Conservation (phyloP, 92 coral and sea anemone species). For the Hydrozoanthus gracilis region DNA sequence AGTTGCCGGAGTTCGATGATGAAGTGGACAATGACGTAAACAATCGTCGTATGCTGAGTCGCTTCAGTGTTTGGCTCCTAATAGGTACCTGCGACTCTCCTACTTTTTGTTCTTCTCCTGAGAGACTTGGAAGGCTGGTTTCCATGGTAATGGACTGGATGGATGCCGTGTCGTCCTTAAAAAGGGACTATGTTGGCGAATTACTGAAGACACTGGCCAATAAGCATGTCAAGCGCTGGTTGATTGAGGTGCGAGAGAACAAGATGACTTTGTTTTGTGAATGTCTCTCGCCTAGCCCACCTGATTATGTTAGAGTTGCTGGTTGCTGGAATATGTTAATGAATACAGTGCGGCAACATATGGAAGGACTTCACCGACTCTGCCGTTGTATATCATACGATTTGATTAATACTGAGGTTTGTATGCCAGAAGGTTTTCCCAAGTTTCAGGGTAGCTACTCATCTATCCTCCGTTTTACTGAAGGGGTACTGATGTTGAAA, state of each 20-base stretch:
- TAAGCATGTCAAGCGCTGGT: conserved; percentile 95
- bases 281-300: conserved; percentile 93
- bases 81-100: conserved; percentile 90
- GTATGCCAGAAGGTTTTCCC: not conserved
- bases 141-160: conserved; percentile 98
- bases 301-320: conserved; percentile 86
- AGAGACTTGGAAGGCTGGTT: conserved; percentile 90
- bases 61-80: conserved; percentile 96
- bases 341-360: conserved; percentile 78
- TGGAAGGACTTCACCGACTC: conserved; percentile 94
- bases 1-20: conserved; percentile 70
- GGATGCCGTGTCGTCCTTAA: conserved; percentile 85
- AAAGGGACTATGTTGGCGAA: conserved; percentile 87
- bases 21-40: conserved; percentile 92
- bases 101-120: conserved; percentile 78
- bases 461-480: not conserved
- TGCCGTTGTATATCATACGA: conserved; percentile 89
- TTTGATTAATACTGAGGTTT: conserved; percentile 84
- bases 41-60: conserved; percentile 94
- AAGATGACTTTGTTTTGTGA: conserved; percentile 86
- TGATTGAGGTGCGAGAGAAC: conserved; percentile 80
- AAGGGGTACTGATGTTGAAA: no score
- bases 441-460: not conserved
- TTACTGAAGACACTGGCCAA: conserved; percentile 86
- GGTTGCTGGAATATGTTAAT: conserved; percentile 90